Percentiles rank a stretch among this genome's conserved stretches.
Evolutionary conservation across 2,797 vertebrate species (phyloP).

Genomic region (Darevskia mixta): DNA sequence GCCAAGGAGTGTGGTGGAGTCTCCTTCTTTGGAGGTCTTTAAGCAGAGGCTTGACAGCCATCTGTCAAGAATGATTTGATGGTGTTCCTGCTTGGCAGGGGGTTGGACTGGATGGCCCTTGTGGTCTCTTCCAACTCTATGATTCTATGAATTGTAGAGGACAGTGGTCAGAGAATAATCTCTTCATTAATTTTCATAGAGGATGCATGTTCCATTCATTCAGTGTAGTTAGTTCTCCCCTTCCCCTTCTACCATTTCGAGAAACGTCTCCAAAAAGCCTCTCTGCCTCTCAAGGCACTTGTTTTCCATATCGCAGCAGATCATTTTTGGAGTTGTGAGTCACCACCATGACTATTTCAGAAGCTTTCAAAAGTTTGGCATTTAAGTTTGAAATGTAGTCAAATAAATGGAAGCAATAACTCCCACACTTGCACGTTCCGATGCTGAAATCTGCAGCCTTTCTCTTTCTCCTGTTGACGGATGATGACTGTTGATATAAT

Average conservation of each 20-base stretch:
- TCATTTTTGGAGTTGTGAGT: slow-evolving; percentile 30
- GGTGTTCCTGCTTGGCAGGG: no score
- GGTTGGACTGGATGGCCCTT: no score
- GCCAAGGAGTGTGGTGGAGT: no score
- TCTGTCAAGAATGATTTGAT: no score
- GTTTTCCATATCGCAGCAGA: slow-evolving; percentile 18
- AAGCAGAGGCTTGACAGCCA: no score
- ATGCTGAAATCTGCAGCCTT: slow-evolving; percentile 14
- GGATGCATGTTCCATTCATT: background rate
- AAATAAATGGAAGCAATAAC: slow-evolving; percentile 9
- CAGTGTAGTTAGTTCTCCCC: background rate
- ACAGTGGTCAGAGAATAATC: background rate
- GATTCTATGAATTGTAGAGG: background rate
- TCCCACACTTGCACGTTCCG: background rate
- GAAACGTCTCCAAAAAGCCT: slow-evolving; percentile 23
- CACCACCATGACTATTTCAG: slow-evolving; percentile 9
- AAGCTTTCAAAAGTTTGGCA: slow-evolving; percentile 49
- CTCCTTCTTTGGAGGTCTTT: no score
- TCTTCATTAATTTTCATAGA: background rate
- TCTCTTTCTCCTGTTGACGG: background rate
- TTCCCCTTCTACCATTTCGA: slow-evolving; percentile 39
- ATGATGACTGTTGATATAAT: slow-evolving; percentile 4
- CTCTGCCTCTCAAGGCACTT: slow-evolving; percentile 47
- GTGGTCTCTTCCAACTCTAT: no score
- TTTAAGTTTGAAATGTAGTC: slow-evolving; percentile 41